Conservation (phyloP, 2,888 invertebrate species). For the Galerucella calmariensis region DNA sequence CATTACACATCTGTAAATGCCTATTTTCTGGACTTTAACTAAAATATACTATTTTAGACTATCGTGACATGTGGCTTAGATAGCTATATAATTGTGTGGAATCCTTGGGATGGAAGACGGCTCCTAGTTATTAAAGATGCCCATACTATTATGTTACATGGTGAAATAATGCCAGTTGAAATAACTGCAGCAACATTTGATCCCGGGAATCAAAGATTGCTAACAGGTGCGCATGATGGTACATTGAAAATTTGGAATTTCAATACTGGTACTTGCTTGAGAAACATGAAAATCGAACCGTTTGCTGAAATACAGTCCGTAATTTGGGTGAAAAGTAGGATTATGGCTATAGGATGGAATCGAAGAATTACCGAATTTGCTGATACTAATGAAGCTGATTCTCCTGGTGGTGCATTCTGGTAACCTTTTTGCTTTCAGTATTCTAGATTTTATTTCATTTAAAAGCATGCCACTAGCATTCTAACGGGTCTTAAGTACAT, state of each 20-base stretch:
- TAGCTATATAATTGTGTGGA: constrained; percentile 86
- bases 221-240: constrained; percentile 76
- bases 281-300: constrained; percentile 69
- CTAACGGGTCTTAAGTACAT: no score
- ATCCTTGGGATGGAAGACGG: constrained; percentile 77
- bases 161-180: constrained; percentile 75
- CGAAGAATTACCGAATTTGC: constrained; percentile 77
- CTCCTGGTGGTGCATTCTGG: constrained; percentile 61
- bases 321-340: constrained; percentile 68
- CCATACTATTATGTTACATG: constrained; percentile 75
- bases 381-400: constrained; percentile 68
- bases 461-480: no score
- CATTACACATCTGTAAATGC: not conserved
- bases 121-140: constrained; percentile 76
- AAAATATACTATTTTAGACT: constrained; percentile 32
- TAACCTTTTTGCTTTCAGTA: constrained; percentile 20
- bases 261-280: constrained; percentile 79
- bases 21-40: not conserved
- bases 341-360: constrained; percentile 85
- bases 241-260: constrained; percentile 87
- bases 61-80: constrained; percentile 83
- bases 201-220: constrained; percentile 75
- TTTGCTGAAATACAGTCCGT: constrained; percentile 68
- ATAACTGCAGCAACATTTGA: constrained; percentile 84
- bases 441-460: no score